These are phyloP conservation scores for Tridacna crocea DNA, from an alignment of 2,888 invertebrate genomes.

Conservation along the genomic window DNA sequence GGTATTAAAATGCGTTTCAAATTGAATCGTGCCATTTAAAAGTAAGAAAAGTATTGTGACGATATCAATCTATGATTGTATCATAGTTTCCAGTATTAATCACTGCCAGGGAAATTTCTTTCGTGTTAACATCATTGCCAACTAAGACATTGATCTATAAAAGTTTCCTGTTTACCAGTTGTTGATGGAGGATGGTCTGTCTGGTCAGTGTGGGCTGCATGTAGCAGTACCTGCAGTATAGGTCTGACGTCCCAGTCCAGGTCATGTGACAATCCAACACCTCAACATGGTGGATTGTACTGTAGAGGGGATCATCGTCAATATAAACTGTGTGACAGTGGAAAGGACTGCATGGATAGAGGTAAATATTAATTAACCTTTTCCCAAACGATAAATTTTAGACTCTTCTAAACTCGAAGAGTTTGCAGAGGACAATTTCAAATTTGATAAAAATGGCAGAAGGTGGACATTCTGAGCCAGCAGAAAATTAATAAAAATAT, in stretches of 20 bases:
- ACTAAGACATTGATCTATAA: too few species aligned
- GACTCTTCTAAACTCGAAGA: too few species aligned
- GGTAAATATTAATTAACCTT: constrained; percentile 6
- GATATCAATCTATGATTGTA: too few species aligned
- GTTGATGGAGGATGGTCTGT: constrained; percentile 1
- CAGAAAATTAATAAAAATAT: neutral
- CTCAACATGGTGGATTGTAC: neutral
- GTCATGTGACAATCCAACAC: constrained; percentile 10
- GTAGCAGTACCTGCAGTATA: constrained; percentile 9
- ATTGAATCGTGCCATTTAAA: too few species aligned
- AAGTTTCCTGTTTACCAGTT: too few species aligned
- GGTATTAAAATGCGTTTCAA: too few species aligned
- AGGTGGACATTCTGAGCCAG: too few species aligned
- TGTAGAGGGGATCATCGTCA: neutral
- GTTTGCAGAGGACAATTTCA: neutral
- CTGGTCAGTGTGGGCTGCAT: neutral
- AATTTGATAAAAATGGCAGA: neutral
- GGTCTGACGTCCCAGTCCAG: constrained; percentile 7
- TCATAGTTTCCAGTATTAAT: too few species aligned
- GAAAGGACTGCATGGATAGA: neutral
- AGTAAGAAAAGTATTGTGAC: too few species aligned
- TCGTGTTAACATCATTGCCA: too few species aligned
- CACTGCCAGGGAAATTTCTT: too few species aligned
- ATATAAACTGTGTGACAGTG: constrained; percentile 4
- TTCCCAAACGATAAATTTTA: too few species aligned